A percentile compares a stretch with the other conserved stretches of the same genome.
These are phyloP conservation scores for Adelges cooleyi DNA, from an alignment of 1,140 invertebrate species.

Conservation along the genomic window DNA sequence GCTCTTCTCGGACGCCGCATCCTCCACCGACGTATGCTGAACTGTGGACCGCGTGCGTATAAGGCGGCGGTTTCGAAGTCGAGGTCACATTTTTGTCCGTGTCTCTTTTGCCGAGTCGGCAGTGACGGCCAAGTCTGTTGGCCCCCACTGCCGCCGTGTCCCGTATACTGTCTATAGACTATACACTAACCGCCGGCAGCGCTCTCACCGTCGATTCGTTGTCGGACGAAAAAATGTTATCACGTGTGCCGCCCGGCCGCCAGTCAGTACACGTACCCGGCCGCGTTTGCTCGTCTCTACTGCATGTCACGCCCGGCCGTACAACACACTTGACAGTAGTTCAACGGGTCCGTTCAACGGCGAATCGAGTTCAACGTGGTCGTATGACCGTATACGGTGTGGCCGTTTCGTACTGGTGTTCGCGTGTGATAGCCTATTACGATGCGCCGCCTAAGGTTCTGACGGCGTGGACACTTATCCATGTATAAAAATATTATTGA, in stretches of 20 bases:
- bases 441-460: no score
- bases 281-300: not conserved
- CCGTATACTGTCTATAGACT: not conserved
- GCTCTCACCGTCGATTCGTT: not conserved
- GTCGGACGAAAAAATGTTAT: not conserved
- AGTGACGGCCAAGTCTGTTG: not conserved
- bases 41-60: not conserved
- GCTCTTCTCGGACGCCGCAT: not conserved
- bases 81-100: conserved; percentile 18
- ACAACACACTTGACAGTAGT: not conserved
- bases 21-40: not conserved
- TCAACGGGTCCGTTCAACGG: not conserved
- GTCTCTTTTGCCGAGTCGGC: not conserved
- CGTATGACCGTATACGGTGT: no score
- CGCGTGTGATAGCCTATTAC: no score
- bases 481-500: no score
- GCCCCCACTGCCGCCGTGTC: not conserved
- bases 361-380: not conserved
- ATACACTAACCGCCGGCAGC: not conserved
- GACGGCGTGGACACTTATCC: no score
- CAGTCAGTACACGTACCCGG: not conserved
- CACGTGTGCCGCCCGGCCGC: conserved; percentile 7
- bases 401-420: no score
- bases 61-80: not conserved
- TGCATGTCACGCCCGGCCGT: not conserved